These are phyloP conservation scores for Speoplatyrhinus poulsoni DNA, from an alignment of 2,113 vertebrate genomes.

Conservation along the genomic window DNA sequence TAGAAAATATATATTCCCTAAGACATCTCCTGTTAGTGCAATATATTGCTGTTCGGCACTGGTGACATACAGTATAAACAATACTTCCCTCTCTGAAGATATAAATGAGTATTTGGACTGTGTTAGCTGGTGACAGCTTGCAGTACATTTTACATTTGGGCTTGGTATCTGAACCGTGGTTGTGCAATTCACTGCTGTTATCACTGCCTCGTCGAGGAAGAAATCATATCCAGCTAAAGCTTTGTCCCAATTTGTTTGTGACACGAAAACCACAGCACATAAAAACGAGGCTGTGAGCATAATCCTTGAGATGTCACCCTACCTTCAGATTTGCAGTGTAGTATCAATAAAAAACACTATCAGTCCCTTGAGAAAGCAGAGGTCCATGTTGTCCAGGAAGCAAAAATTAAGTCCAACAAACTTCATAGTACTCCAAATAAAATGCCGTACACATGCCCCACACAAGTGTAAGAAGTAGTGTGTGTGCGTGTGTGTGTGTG, in stretches of 20 bases:
- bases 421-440: constrained; percentile 26
- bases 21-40: neutral
- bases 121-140: neutral
- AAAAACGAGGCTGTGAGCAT: neutral
- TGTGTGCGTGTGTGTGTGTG: constrained; percentile 3
- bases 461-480: constrained; percentile 32
- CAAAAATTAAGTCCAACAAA: constrained; percentile 33
- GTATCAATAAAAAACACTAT: constrained; percentile 61
- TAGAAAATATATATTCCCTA: neutral
- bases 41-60: neutral
- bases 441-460: constrained; percentile 21
- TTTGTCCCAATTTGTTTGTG: constrained; percentile 1
- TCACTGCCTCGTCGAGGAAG: neutral
- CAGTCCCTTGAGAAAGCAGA: constrained; percentile 59
- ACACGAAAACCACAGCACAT: neutral
- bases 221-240: neutral
- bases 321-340: constrained; percentile 69
- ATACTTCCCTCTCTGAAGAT: neutral
- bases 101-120: neutral
- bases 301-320: constrained; percentile 25
- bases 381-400: constrained; percentile 62
- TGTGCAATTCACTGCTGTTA: neutral
- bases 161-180: neutral
- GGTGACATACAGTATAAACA: too few species aligned
- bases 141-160: neutral